Evolutionary conservation across 2,888 invertebrate genomes (phyloP).

Genomic region (Ceramica pisi): DNA sequence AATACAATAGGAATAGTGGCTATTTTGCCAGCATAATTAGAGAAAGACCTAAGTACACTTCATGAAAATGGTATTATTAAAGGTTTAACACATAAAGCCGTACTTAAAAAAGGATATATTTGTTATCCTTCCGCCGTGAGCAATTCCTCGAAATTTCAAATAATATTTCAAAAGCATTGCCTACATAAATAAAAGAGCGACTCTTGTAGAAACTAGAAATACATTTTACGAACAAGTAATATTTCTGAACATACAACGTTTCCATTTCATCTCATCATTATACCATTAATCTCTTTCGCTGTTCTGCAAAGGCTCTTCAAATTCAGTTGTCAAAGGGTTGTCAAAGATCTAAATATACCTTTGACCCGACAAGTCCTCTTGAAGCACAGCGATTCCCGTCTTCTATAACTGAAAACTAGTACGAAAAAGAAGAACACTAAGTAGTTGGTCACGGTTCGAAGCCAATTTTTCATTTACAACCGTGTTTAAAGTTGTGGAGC

Average conservation of each 20-base stretch:
- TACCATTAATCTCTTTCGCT: neutral
- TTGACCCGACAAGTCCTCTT: neutral
- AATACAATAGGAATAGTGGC: neutral
- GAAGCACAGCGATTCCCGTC: neutral
- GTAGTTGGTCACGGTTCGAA: slow-evolving; percentile 23
- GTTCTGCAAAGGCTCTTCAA: neutral
- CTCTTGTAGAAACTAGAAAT: slow-evolving; percentile 12
- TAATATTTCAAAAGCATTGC: neutral
- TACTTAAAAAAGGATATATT: neutral
- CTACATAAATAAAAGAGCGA: neutral
- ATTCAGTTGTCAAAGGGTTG: neutral
- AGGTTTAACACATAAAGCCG: neutral
- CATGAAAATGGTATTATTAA: neutral
- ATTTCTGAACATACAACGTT: neutral
- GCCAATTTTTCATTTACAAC: slow-evolving; percentile 52
- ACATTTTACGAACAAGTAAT: neutral
- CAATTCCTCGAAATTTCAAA: slow-evolving; percentile 12
- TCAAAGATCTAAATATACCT: slow-evolving; percentile 1
- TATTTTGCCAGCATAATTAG: neutral
- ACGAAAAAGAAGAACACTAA: slow-evolving; percentile 23
- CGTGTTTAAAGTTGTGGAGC: slow-evolving; percentile 54
- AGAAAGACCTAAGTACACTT: neutral
- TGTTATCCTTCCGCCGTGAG: slow-evolving; percentile 6
- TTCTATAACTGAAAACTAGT: slow-evolving; percentile 16
- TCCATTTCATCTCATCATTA: neutral